Percentiles rank a stretch among this genome's conserved stretches.
These are phyloP conservation scores for Momotus momota DNA, from an alignment of 2,797 vertebrate genomes.

Conservation along the genomic window DNA sequence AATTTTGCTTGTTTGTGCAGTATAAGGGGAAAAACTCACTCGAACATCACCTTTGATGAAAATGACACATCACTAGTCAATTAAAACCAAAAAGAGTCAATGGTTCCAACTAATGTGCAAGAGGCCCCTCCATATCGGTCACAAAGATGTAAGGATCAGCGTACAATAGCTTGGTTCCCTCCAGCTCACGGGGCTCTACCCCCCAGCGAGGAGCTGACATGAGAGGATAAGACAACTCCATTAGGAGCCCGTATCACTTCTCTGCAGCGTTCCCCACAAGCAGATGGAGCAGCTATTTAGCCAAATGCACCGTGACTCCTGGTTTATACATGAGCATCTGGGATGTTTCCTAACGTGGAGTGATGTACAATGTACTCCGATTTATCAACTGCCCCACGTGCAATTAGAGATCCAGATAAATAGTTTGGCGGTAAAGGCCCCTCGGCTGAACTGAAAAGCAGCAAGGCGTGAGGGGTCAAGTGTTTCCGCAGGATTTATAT, in stretches of 20 bases:
- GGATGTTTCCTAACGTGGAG: constrained; percentile 62
- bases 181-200: not conserved
- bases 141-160: constrained; percentile 24
- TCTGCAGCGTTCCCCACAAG: constrained; percentile 13
- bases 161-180: not conserved
- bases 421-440: constrained; percentile 57
- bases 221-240: constrained; percentile 55
- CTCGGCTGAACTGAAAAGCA: constrained; percentile 54
- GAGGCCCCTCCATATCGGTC: not conserved
- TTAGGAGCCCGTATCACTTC: constrained; percentile 28
- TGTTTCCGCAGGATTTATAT: constrained; percentile 63
- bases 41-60: not conserved
- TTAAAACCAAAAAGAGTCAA: not conserved
- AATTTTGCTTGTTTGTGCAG: not conserved
- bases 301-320: constrained; percentile 69
- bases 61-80: not conserved
- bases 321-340: constrained; percentile 65
- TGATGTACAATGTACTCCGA: not conserved
- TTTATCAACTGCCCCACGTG: constrained; percentile 50
- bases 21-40: not conserved
- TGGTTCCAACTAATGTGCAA: not conserved
- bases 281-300: constrained; percentile 73
- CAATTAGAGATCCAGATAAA: constrained; percentile 66
- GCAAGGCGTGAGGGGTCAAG: constrained; percentile 68
- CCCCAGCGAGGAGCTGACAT: constrained; percentile 30